phyloP scores from a whole-genome alignment of 2,113 vertebrate genomes.

The Dendropsophus ebraccatus region DNA sequence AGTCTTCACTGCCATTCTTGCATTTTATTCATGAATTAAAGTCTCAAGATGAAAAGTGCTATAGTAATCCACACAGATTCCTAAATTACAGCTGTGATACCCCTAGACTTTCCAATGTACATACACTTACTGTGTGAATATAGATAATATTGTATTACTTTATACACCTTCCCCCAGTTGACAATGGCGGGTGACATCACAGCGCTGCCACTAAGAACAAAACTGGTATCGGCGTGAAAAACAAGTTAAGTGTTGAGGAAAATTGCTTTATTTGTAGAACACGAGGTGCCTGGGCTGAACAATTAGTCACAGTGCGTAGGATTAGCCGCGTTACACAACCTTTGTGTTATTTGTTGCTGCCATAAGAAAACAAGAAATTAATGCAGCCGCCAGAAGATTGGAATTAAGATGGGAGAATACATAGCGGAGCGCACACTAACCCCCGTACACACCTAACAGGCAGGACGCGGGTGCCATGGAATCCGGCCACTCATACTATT shows the following conservation, averaged over 20 bases:
- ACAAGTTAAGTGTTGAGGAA: slow-evolving; percentile 31
- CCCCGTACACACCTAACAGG: neutral
- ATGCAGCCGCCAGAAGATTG: neutral
- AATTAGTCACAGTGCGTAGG: slow-evolving; percentile 44
- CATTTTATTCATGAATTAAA: too few species aligned
- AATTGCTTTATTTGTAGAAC: slow-evolving; percentile 34
- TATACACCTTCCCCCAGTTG: neutral
- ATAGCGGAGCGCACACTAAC: neutral
- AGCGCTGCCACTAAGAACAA: neutral
- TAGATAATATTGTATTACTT: neutral
- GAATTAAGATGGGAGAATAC: neutral
- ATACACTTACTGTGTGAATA: neutral
- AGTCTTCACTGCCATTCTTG: too few species aligned
- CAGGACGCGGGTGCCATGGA: neutral
- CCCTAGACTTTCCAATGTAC: too few species aligned
- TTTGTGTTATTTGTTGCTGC: slow-evolving; percentile 22
- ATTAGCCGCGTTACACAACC: slow-evolving; percentile 22
- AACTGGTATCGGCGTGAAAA: neutral
- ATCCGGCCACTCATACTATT: too few species aligned
- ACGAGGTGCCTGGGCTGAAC: neutral
- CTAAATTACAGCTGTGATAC: too few species aligned
- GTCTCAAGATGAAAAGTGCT: too few species aligned
- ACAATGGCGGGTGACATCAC: slow-evolving; percentile 17
- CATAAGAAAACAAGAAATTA: neutral
- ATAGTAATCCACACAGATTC: too few species aligned